Base-by-base conservation (phyloP, 2,888 invertebrate species). In the Mantis religiosa region DNA sequence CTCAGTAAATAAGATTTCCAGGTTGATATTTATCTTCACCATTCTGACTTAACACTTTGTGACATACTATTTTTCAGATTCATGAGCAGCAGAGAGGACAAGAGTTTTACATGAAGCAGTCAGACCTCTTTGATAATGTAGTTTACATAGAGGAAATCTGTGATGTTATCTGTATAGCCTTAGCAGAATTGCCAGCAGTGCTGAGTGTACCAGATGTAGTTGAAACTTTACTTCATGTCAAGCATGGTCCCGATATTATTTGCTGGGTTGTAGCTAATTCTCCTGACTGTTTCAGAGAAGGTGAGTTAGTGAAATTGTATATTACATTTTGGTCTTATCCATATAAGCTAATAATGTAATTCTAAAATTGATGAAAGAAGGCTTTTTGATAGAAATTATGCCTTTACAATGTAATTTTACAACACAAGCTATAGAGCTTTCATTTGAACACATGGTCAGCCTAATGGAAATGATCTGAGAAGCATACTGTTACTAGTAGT, bases 91-190 rank as follows among this genome's bases (percentile, higher is more conserved):
- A 93, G 88, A 91, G 91, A 71, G 87, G 88, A 14, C 89, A 89
- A 25, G 93, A 94, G 28, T 93, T 91, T 89, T 93, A 93, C 90
- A 94, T 97, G 81, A 97, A 97, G 92, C 96, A 96, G 83, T 98
- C 98, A 0, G 99, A 99, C 92, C 94, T 99, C 47, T 98, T 99
- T 93, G 99, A 99, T 92, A 98, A 98, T 94, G 97, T 97, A 91
- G 98, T 99, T 1, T 99, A 99, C 92, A 95, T 98, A 91, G 98
- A 98, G 92, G 99, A 99, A 93, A 97, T 99, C 83, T 97, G 98
- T 83, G 98, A 99, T 94, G 98, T 98, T 0, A 95, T 99, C 87
- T 98, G 98, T 92, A 98, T 99, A 89, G 97, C 98, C 54, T 94
- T 99, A 89, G 98, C 98, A 14, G 99, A 99, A 93, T 93, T 99